phyloP scores from a whole-genome alignment of 2,113 vertebrate genomes.

The Macquaria australasica region DNA sequence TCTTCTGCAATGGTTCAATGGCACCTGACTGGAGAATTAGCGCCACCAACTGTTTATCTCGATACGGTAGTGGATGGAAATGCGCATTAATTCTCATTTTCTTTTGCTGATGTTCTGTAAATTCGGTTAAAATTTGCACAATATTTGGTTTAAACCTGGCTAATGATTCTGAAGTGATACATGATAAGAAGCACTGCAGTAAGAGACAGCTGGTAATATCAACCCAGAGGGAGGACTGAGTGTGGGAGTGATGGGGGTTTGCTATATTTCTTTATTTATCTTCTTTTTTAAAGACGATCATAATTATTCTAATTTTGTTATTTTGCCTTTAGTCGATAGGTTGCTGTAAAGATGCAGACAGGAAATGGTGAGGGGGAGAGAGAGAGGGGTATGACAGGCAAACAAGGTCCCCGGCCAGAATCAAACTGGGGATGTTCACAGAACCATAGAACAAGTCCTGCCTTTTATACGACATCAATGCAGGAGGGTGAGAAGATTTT shows the following conservation, averaged over 20 bases:
- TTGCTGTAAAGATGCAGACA: too few species aligned
- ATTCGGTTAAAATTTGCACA: not conserved
- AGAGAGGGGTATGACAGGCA: too few species aligned
- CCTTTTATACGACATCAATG: too few species aligned
- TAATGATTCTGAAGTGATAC: constrained; percentile 37
- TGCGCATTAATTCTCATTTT: not conserved
- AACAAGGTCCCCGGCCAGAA: too few species aligned
- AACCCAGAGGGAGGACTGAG: constrained; percentile 7
- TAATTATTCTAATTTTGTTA: not conserved
- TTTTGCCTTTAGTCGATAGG: too few species aligned
- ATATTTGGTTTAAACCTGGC: not conserved
- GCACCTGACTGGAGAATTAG: not conserved
- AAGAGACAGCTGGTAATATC: constrained; percentile 28
- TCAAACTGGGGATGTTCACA: too few species aligned
- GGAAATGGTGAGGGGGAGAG: too few species aligned
- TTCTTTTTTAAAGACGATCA: too few species aligned
- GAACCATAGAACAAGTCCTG: too few species aligned
- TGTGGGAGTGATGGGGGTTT: not conserved
- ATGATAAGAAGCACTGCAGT: constrained; percentile 14
- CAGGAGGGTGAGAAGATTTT: not conserved
- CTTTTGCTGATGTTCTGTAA: not conserved
- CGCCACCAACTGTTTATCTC: not conserved
- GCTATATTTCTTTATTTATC: too few species aligned
- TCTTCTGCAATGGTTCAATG: not conserved
- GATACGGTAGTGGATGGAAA: not conserved